Base-by-base conservation (phyloP, 2,888 invertebrate species). In the Pheosia tremula region DNA sequence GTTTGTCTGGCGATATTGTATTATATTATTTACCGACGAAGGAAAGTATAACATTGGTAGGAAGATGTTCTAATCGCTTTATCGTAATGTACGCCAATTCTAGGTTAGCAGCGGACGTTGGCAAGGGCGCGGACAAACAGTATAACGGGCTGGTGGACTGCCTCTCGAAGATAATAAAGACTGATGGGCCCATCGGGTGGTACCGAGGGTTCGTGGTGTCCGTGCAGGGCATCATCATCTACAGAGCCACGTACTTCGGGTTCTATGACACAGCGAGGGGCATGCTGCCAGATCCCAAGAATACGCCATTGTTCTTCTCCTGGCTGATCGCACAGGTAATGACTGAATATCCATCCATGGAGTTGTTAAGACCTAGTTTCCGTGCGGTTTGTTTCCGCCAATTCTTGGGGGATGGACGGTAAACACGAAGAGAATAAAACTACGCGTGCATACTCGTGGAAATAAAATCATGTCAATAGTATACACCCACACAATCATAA, bases 151-250 rank as follows among this genome's bases (percentile, higher is more conserved):
- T 99, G 60, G 95, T 96, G 39, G 96, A 98, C 88, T 98, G 98
- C 84, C 87, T 98, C 63, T 73, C 87, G 59, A 98, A 98, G 90
- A 98, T 97, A 77, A 89, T 96, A 83, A 97, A 97, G 88, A 91
- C 96, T 67, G 98, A 98, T 85, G 98, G 98, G 59, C 87, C 97
- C 3, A 84, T 94, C 60, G 98, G 98, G 67, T 94, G 98, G 71
- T 99, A 99, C 94, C 95, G 97, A 83, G 98, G 98, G 60, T 98
- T 98, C 91, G 94, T 97, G 74, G 98, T 98, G 67, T 98, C 98
- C 45, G 98, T 98, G 64, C 98, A 98, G 94, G 98, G 98, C 84
- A 98, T 98, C 88, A 96, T 98, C 84, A 98, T 98, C 86, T 99
- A 98, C 94, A 97, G 98, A 84, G 98, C 98, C 45, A 96, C 98